Evolutionary conservation across 2,797 vertebrate genomes (phyloP).

Genomic region (Parotocinclus haroldoi): DNA sequence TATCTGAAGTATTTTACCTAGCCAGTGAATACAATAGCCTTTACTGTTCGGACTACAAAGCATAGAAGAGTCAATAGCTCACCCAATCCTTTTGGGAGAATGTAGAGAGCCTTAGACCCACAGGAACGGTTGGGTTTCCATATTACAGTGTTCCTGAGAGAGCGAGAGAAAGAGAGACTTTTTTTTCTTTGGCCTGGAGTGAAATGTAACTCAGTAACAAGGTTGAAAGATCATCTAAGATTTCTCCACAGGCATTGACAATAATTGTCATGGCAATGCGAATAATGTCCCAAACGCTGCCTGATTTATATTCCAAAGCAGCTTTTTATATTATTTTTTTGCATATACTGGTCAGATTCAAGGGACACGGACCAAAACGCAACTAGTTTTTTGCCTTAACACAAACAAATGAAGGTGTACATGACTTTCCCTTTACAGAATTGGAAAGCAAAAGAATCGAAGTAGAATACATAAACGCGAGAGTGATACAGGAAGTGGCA

Average conservation of each 20-base stretch:
- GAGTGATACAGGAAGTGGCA: conserved; percentile 40
- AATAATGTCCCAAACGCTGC: too few relatives aligned
- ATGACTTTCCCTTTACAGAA: not conserved
- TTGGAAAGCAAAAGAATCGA: not conserved
- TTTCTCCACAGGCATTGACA: too few relatives aligned
- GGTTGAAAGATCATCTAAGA: not conserved
- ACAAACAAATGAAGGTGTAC: not conserved
- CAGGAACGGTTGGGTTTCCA: conserved; percentile 42
- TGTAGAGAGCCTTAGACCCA: conserved; percentile 12
- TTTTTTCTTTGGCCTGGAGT: not conserved
- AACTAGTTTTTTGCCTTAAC: too few relatives aligned
- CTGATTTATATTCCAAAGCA: too few relatives aligned
- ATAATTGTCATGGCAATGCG: too few relatives aligned
- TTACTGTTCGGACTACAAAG: conserved; percentile 39
- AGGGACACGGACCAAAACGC: too few relatives aligned
- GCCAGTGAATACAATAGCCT: conserved; percentile 20
- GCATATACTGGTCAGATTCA: too few relatives aligned
- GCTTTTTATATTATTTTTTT: too few relatives aligned
- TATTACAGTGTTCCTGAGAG: conserved; percentile 38
- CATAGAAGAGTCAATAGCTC: conserved; percentile 33
- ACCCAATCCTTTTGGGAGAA: conserved; percentile 42
- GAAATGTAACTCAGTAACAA: not conserved
- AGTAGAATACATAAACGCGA: conserved; percentile 50
- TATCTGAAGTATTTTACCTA: conserved; percentile 35
- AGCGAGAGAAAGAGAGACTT: not conserved